A percentile compares a stretch with the other conserved stretches of the same genome.
phyloP scores from a whole-genome alignment of 37 sponge, comb jelly and placozoan genomes.

The Oopsacas minuta region DNA sequence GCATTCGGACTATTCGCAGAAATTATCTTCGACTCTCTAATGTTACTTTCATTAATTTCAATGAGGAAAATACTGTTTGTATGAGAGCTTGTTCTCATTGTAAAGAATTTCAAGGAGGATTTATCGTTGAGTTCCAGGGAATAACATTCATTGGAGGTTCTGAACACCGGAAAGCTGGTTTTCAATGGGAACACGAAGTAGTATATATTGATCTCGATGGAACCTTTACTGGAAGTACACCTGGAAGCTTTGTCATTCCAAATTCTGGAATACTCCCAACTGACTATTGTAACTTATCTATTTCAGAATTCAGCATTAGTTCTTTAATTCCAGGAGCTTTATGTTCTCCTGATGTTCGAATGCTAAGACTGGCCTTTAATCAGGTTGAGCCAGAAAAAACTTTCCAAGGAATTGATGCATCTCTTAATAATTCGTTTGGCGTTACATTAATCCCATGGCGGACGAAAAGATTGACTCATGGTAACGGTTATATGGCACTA shows the following conservation, averaged over 20 bases:
- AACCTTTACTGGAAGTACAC: conserved; percentile 12
- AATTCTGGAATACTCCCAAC: neutral
- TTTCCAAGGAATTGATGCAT: neutral
- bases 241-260: conserved; percentile 8
- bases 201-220: conserved; percentile 20
- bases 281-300: neutral
- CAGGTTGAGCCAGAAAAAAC: neutral
- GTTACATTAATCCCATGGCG: neutral
- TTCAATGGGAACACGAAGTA: conserved; percentile 75
- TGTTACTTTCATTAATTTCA: conserved; percentile 78
- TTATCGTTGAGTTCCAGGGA: conserved; percentile 50
- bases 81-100: conserved; percentile 80
- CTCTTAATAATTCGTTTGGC: neutral
- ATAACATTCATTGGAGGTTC: conserved; percentile 44
- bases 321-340: conserved; percentile 13
- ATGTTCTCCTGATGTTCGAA: neutral
- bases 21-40: conserved; percentile 51
- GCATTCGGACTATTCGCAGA: conserved; percentile 61
- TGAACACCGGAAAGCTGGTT: conserved; percentile 35
- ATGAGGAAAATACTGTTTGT: conserved; percentile 24
- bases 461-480: neutral
- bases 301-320: conserved; percentile 20
- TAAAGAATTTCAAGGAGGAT: conserved; percentile 65
- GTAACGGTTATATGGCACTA: neutral
- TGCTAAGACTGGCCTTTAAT: conserved; percentile 22